Evolutionary conservation across 1,140 invertebrate species (phyloP).

Genomic region (Neuroterus valhalla): DNA sequence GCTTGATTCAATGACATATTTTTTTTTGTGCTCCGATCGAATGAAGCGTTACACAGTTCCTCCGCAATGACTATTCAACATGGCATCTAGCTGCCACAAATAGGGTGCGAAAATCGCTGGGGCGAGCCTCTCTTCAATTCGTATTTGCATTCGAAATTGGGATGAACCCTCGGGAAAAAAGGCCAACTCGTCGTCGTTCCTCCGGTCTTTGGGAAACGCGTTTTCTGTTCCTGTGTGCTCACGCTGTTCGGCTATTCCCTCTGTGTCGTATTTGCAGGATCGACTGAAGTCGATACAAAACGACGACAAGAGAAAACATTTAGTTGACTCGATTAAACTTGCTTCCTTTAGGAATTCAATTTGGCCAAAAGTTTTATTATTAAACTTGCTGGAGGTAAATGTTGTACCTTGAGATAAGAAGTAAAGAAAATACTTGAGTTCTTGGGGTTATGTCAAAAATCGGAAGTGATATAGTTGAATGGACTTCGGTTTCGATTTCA

Average conservation of each 20-base stretch:
- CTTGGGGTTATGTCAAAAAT: no score
- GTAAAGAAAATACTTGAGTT: no score
- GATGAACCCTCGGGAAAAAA: conserved; percentile 62
- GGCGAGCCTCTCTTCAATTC: conserved; percentile 49
- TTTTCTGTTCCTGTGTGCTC: conserved; percentile 52
- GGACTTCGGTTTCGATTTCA: no score
- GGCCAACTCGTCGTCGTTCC: conserved; percentile 45
- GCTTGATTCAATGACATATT: neutral
- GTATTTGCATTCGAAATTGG: conserved; percentile 71
- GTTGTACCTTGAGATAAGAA: no score
- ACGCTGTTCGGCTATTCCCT: conserved; percentile 48
- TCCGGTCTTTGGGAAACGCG: conserved; percentile 53
- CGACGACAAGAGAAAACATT: conserved; percentile 19
- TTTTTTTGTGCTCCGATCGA: conserved; percentile 25
- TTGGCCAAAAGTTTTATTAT: neutral
- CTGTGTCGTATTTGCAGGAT: conserved; percentile 29
- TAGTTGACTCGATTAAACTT: conserved; percentile 28
- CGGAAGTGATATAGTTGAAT: no score
- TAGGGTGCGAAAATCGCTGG: conserved; percentile 58
- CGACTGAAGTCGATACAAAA: conserved; percentile 45
- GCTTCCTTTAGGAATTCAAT: neutral
- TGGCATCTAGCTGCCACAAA: conserved; percentile 53
- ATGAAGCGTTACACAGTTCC: conserved; percentile 30
- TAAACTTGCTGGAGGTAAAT: no score
- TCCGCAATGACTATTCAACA: conserved; percentile 50